Base-by-base conservation (phyloP, 2,888 invertebrate species). In the Thysanoteuthis rhombus region DNA sequence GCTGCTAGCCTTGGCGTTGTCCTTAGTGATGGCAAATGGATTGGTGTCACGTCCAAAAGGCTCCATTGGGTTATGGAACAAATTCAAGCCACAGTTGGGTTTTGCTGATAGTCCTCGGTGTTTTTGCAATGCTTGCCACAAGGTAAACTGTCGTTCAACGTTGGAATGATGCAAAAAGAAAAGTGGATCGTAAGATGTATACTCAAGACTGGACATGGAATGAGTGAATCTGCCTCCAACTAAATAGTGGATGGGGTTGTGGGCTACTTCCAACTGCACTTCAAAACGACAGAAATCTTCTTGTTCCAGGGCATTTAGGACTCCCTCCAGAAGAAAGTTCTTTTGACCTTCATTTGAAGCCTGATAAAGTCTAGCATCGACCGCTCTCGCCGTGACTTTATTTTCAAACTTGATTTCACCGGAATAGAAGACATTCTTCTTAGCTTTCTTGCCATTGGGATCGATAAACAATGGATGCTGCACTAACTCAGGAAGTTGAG, bases 161-260 rank as follows among this genome's bases (percentile, higher is more conserved):
- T 94, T 94, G 93, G 94, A 94, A 93, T 94, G 94, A 47, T 94
- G 94, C 25, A 94, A 94, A 93, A 94, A 94, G 94, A 94, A 94
- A 89, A 94, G 75, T 19, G 94, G 94, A 47, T 94, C 94, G 94
- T 94, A 94, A 39, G 94, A 94, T 38, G 94, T 94, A 92, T 94
- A 94, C 93, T 94, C 94, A 47, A 94, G 94, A 19, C 94, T 93
- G 92, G 94, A 94, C 94, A 94, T 94, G 92, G 94, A 94, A 93
- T 93, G 93, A 58, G 89, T 92, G 90, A 93, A 94, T 25, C 93
- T 92, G 25, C 94, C 94, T 28, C 94, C 94, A 36, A 94, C 94
- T 93, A 94, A 92, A 93, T 93, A 93, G 93, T 94, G 94, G 47
- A 93, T 90, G 3, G 93, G 92, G 39, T 93, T 93, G 93, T 93